These are phyloP conservation scores for Hesperia comma DNA, from an alignment of 2,888 invertebrate genomes.

Conservation along the genomic window DNA sequence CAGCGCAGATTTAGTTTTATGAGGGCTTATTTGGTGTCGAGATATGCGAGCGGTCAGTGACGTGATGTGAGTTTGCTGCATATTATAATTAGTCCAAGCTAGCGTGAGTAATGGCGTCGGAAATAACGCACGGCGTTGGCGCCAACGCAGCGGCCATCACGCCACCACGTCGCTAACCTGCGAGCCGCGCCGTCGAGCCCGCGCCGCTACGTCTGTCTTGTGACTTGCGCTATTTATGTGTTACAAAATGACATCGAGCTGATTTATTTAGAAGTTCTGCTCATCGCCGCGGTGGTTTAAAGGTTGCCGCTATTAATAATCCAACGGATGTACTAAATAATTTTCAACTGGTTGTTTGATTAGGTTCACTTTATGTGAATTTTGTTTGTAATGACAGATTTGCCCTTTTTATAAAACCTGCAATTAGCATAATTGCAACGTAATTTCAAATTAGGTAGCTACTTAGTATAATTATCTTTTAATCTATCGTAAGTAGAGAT, in stretches of 20 bases:
- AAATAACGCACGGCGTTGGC: conserved; percentile 80
- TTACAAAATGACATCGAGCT: conserved; percentile 53
- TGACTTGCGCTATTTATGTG: conserved; percentile 68
- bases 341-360: conserved; percentile 28
- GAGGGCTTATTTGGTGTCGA: conserved; percentile 46
- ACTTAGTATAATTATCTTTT: too few species aligned
- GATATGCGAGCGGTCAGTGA: conserved; percentile 64
- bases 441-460: background rate
- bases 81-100: conserved; percentile 82
- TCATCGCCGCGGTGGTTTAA: conserved; percentile 49
- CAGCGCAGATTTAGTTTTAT: conserved; percentile 40
- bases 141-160: conserved; percentile 72
- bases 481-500: too few species aligned
- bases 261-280: conserved; percentile 64
- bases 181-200: conserved; percentile 40
- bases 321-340: conserved; percentile 33
- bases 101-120: conserved; percentile 81
- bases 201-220: conserved; percentile 74
- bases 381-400: background rate
- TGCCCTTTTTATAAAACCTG: background rate
- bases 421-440: too few species aligned
- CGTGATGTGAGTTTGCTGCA: conserved; percentile 69
- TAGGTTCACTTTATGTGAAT: background rate
- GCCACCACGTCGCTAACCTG: conserved; percentile 38
- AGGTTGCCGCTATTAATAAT: conserved; percentile 45